Evolutionary conservation across 1,140 invertebrate genomes (phyloP).

Genomic region (Euschistus heros): DNA sequence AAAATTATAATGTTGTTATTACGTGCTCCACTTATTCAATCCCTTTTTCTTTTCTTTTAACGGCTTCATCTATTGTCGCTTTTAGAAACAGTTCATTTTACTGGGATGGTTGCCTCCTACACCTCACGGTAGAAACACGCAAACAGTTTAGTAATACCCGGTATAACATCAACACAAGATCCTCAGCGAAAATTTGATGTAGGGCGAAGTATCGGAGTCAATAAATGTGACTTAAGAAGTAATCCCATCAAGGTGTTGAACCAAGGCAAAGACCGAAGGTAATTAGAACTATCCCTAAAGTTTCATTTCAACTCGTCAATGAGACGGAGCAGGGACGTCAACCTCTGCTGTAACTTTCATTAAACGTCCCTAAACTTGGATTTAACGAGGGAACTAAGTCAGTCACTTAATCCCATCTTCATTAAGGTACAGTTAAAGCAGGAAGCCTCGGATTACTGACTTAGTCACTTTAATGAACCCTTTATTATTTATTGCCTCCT

Average conservation of each 20-base stretch:
- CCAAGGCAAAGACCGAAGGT: not conserved
- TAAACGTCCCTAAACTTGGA: slow-evolving; percentile 1
- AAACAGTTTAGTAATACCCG: too few relatives aligned
- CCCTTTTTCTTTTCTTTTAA: too few relatives aligned
- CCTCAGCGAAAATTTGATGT: too few relatives aligned
- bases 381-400: not conserved
- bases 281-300: slow-evolving; percentile 4
- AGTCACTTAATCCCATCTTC: not conserved
- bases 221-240: not conserved
- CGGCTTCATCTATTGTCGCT: too few relatives aligned
- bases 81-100: too few relatives aligned
- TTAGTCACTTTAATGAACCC: slow-evolving; percentile 1
- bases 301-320: slow-evolving; percentile 8
- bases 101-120: too few relatives aligned
- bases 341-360: not conserved
- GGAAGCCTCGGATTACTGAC: not conserved
- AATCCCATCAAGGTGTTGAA: slow-evolving; percentile 4
- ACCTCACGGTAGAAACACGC: too few relatives aligned
- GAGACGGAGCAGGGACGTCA: not conserved
- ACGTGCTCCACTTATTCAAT: too few relatives aligned
- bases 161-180: too few relatives aligned
- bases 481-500: slow-evolving; percentile 6
- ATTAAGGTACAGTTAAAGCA: slow-evolving; percentile 1
- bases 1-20: too few relatives aligned
- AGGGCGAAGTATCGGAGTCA: too few relatives aligned